A percentile compares a stretch with the other conserved stretches of the same genome.
These are phyloP conservation scores for Drosophila aff. DNA, from an alignment of 1,140 invertebrate species.

Conservation along the genomic window DNA sequence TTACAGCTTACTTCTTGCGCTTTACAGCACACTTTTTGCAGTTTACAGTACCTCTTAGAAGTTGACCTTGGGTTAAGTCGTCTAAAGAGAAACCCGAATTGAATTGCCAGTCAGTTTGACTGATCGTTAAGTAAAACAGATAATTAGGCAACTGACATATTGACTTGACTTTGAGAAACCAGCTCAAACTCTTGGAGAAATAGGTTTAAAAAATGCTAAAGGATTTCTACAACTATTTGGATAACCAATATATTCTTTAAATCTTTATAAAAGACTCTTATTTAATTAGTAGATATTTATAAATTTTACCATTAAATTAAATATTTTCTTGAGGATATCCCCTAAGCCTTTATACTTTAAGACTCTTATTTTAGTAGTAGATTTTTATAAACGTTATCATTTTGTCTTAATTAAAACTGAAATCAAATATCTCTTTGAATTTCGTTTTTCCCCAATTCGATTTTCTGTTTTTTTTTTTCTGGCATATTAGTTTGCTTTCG, in stretches of 20 bases:
- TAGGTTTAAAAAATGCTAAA: no score
- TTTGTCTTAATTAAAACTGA: slow-evolving; percentile 3
- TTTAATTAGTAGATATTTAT: no score
- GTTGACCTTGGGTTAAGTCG: background rate
- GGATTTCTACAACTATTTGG: no score
- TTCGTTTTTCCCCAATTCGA: background rate
- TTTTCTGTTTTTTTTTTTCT: slow-evolving; percentile 2
- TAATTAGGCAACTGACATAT: no score
- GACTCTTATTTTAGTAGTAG: no score
- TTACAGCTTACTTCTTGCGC: no score
- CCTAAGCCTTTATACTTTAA: background rate
- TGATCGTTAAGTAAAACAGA: background rate
- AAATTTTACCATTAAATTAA: background rate
- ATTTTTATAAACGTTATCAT: background rate
- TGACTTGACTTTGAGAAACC: background rate
- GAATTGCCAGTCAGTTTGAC: background rate
- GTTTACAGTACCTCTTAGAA: background rate
- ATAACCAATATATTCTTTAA: no score
- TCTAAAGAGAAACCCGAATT: no score
- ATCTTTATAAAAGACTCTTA: no score
- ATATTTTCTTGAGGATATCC: no score
- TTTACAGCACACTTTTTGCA: background rate
- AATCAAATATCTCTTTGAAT: background rate
- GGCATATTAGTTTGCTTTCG: slow-evolving; percentile 17
- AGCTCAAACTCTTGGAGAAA: background rate